Conservation (phyloP, 2,797 vertebrate genomes). For the Siniperca scherzeri region DNA sequence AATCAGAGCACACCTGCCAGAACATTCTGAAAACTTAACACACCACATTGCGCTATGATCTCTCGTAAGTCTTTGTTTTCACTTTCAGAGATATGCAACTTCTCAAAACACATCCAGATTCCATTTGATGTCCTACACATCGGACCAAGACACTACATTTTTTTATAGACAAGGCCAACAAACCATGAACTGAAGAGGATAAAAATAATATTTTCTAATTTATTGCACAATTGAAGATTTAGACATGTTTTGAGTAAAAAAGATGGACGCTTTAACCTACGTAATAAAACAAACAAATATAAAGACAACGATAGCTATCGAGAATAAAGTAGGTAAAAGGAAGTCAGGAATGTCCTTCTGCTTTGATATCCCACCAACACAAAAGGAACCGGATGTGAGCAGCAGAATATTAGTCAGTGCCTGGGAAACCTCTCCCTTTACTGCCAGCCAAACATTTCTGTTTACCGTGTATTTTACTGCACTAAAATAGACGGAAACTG, state of each 20-base stretch:
- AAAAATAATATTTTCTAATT: not conserved
- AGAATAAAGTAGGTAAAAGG: not conserved
- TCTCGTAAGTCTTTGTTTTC: not conserved
- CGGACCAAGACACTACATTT: not conserved
- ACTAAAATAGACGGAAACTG: constrained; percentile 74
- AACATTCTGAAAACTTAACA: not conserved
- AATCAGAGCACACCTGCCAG: not conserved
- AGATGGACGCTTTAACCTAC: not conserved
- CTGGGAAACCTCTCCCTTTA: constrained; percentile 69
- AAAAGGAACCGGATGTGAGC: constrained; percentile 60
- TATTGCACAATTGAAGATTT: not conserved
- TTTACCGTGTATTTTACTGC: constrained; percentile 64
- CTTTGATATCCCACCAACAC: constrained; percentile 66
- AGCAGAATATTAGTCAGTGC: constrained; percentile 59
- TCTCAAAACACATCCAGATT: not conserved
- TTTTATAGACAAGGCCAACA: not conserved
- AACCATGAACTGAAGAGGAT: not conserved
- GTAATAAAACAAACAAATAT: not conserved
- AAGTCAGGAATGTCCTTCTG: constrained; percentile 39
- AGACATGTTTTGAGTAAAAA: too few species aligned
- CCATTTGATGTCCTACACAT: not conserved
- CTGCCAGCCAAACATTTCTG: constrained; percentile 56
- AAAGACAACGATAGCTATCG: not conserved
- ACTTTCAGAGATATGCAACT: not conserved
- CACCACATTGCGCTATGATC: not conserved